phyloP scores from a whole-genome alignment of 2,888 invertebrate genomes.

The Pristionchus mayeri region DNA sequence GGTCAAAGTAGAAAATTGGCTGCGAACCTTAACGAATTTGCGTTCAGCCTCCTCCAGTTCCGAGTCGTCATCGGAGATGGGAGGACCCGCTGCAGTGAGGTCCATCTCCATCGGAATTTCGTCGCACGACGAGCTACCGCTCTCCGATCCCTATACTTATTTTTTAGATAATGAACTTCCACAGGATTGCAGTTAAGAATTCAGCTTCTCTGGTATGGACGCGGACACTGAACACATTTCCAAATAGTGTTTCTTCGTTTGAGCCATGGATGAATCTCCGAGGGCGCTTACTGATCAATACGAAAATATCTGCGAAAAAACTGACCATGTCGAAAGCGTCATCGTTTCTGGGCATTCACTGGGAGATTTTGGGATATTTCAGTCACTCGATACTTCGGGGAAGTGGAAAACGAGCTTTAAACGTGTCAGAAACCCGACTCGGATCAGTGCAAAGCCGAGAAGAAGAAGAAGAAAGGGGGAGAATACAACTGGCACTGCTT shows the following conservation, averaged over 20 bases:
- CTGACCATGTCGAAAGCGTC: constrained; percentile 45
- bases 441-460: not conserved
- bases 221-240: too few relatives aligned
- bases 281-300: too few relatives aligned
- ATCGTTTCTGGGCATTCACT: constrained; percentile 46
- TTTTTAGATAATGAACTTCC: too few relatives aligned
- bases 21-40: constrained; percentile 59
- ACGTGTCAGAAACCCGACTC: constrained; percentile 36
- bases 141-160: constrained; percentile 60
- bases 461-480: constrained; percentile 14
- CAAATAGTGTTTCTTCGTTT: too few relatives aligned
- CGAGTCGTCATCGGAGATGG: constrained; percentile 67
- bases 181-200: too few relatives aligned
- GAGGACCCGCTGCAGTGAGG: constrained; percentile 68
- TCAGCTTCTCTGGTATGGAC: too few relatives aligned
- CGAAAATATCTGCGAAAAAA: not conserved
- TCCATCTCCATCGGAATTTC: constrained; percentile 73
- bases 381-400: not conserved
- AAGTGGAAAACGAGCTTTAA: not conserved
- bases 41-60: constrained; percentile 61
- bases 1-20: not conserved
- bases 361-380: not conserved
- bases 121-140: constrained; percentile 61
- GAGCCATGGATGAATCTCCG: too few relatives aligned
- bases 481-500: constrained; percentile 28